Evolutionary conservation across 2,888 invertebrate genomes (phyloP), one percentile per base, ranked within the genome.

Genomic region (Bibio marci): DNA sequence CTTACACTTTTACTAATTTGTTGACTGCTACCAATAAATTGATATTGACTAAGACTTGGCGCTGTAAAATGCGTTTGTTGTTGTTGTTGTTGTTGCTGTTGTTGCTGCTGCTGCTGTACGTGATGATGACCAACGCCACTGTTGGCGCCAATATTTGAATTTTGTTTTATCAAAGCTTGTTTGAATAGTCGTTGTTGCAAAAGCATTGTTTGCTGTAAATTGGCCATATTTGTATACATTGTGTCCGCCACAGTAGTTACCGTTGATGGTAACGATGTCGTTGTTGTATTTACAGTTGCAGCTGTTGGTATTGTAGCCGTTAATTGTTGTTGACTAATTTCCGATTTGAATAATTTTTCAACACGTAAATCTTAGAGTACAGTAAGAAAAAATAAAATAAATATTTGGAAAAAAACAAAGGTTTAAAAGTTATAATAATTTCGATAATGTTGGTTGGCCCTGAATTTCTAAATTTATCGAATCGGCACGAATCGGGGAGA

Each of bases 151-250:
- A 34, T 25, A 26, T 22, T 19, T 22, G 30, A 14, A 37, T 51
- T 57, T 42, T 58, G 57, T 14, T 62, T 57, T 26, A 59, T 59
- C 8, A 68, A 49, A 4, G 69, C 65, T 50, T 70, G 69, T 34
- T 67, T 60, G 49, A 73, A 68, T 26, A 73, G 57, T 50, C 76
- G 71, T 48, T 79, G 78, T 51, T 79, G 78, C 26, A 76, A 57
- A 44, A 71, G 58, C 56, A 78, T 78, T 4, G 77, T 77, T 51
- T 76, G 74, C 45, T 76, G 71, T 18, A 78, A 59, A 52, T 77
- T 76, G 2, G 73, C 74, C 33, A 69, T 68, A 50, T 76, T 75
- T 13, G 77, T 76, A 59, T 77, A 78, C 74, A 77, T 75, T 1
- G 75, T 40, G 41, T 73, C 71, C 1, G 71, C 65, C 3, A 65